Conservation (phyloP, 2,888 invertebrate genomes). For the Epinotia ramella region DNA sequence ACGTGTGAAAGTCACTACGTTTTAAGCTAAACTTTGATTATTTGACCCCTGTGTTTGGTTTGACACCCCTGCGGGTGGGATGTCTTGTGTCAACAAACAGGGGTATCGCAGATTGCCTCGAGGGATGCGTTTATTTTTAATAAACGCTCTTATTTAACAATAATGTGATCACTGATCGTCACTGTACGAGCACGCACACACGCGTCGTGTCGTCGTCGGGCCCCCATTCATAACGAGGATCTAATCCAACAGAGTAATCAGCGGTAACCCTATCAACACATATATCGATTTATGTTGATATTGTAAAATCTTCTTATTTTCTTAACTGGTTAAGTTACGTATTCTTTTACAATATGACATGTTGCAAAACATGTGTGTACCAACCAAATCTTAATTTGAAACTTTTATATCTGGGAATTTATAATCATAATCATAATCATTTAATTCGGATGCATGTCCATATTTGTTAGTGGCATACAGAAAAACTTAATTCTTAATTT, state of each 20-base stretch:
- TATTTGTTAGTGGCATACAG: too few species aligned
- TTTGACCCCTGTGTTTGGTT: slow-evolving; percentile 3
- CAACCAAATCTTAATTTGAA: too few species aligned
- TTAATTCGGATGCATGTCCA: too few species aligned
- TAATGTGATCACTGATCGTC: slow-evolving; percentile 57
- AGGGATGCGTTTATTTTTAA: slow-evolving; percentile 79
- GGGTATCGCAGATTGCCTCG: slow-evolving; percentile 60
- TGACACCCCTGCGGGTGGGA: slow-evolving; percentile 62
- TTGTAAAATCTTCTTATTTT: too few species aligned
- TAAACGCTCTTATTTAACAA: slow-evolving; percentile 75
- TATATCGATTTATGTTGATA: neutral
- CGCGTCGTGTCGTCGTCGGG: neutral
- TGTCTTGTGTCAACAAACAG: slow-evolving; percentile 74
- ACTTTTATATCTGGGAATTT: too few species aligned
- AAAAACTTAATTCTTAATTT: too few species aligned
- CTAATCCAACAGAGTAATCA: slow-evolving; percentile 5
- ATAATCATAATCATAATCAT: too few species aligned
- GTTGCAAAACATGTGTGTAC: too few species aligned
- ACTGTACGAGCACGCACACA: slow-evolving; percentile 45
- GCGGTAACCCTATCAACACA: neutral
- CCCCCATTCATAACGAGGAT: slow-evolving; percentile 21
- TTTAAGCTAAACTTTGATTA: neutral
- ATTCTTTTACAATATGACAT: too few species aligned
- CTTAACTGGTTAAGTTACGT: too few species aligned
- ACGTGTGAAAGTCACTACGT: neutral